These are phyloP conservation scores for Auanema sp. DNA, from an alignment of 2,888 invertebrate genomes.

Conservation along the genomic window DNA sequence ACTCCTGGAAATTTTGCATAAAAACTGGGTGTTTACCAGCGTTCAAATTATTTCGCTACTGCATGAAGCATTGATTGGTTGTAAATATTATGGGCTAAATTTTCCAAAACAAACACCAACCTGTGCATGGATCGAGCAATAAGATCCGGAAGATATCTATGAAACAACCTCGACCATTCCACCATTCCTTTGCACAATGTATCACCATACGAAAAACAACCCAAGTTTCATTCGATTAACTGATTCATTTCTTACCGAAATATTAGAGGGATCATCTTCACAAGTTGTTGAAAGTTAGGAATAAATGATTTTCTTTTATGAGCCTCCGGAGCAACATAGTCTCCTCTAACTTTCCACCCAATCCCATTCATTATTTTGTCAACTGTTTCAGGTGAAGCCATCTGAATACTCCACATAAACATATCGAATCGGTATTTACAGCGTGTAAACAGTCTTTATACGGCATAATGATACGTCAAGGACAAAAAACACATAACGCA, in stretches of 20 bases:
- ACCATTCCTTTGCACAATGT: slow-evolving; percentile 32
- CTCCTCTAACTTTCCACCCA: slow-evolving; percentile 49
- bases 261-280: slow-evolving; percentile 44
- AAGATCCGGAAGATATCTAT: slow-evolving; percentile 65
- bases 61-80: no score
- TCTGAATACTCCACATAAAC: no score
- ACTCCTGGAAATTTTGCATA: slow-evolving; percentile 31
- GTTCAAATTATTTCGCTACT: no score
- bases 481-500: no score
- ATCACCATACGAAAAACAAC: slow-evolving; percentile 2
- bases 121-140: slow-evolving; percentile 66
- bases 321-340: slow-evolving; percentile 28
- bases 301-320: slow-evolving; percentile 34
- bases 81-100: no score
- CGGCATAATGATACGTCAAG: no score
- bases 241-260: background rate
- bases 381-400: background rate
- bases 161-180: slow-evolving; percentile 64
- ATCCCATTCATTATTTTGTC: slow-evolving; percentile 18
- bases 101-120: slow-evolving; percentile 49
- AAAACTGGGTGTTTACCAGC: background rate
- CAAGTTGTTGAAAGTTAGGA: slow-evolving; percentile 39
- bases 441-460: no score
- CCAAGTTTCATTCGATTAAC: background rate
- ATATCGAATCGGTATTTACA: no score